Evolutionary conservation across 1,140 invertebrate species (phyloP), one percentile per base, ranked within the genome.

Genomic region (Ips typographus): DNA sequence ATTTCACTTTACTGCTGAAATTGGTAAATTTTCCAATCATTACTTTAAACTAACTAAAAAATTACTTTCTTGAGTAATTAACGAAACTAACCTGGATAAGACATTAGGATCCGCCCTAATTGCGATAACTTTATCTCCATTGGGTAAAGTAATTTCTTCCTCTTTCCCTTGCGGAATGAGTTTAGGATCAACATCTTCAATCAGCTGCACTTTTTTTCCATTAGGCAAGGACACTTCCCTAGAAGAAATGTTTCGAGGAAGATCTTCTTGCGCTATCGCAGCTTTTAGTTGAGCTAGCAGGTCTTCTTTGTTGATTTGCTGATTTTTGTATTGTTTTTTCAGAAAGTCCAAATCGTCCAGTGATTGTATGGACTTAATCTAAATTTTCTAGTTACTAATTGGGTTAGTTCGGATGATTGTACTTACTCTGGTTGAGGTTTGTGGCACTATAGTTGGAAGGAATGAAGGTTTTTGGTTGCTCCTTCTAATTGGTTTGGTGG

Each of bases 141-240:
- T 90, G 1, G 88, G 86, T 38, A 91, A 74, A 52, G 89, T 85
- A 42, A 91, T 85, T 77, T 91, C 90, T 60, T 77, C 82, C 4
- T 77, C 74, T 71, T 77, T 80, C 2, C 84, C 84, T 42, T 83
- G 82, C 2, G 83, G 81, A 68, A 89, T 85, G 40, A 88, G 77
- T 75, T 87, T 87, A 3, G 87, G 87, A 78, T 89, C 87, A 1
- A 83, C 83, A 43, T 87, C 87, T 77, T 85, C 82, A 61, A 92
- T 90, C 0, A 92, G 84, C 79, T 89, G 89, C 41, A 91, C 85
- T 74, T 88, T 89, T 77, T 91, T 89, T 5, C 90, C 91, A 75
- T 90, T 90, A 1, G 88, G 85, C 40, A 91, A 75, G 40, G 89
- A 85, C 41, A 92, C 85, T 78, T 91, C 90, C 56, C 89, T 84